These are phyloP conservation scores for Atta colombica DNA, from an alignment of 1,140 invertebrate genomes.

Conservation along the genomic window DNA sequence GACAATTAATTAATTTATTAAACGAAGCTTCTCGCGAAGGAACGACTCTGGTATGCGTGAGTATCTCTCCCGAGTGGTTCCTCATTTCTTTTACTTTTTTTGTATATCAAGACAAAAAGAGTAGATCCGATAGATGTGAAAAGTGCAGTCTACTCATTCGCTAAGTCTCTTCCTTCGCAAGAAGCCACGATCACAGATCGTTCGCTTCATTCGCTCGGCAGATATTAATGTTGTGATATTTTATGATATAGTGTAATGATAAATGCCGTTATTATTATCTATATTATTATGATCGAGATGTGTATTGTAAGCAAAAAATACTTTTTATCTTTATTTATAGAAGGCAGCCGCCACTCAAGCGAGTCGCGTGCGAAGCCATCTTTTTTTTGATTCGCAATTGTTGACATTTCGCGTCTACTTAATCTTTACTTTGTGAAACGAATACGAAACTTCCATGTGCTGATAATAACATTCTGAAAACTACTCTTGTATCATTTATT, in stretches of 20 bases:
- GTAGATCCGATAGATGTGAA: not conserved
- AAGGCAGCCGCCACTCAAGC: constrained; percentile 8
- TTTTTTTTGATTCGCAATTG: constrained; percentile 78
- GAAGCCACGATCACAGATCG: constrained; percentile 14
- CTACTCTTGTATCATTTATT: constrained; percentile 12
- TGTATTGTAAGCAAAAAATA: constrained; percentile 62
- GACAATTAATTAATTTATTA: constrained; percentile 48
- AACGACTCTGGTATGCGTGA: not conserved
- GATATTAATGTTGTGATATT: constrained; percentile 86
- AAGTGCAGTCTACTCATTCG: constrained; percentile 9
- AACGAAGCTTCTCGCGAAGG: not conserved
- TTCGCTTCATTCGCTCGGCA: constrained; percentile 59
- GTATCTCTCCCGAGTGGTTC: constrained; percentile 2
- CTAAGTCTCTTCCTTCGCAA: not conserved
- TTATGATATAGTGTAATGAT: constrained; percentile 84
- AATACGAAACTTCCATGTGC: constrained; percentile 85
- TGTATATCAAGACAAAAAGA: constrained; percentile 4
- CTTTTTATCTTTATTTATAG: constrained; percentile 47
- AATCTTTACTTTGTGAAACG: constrained; percentile 79
- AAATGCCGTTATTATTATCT: constrained; percentile 67
- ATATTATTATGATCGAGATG: constrained; percentile 69
- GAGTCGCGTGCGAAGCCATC: not conserved
- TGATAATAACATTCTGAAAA: constrained; percentile 85
- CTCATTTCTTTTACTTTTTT: constrained; percentile 8
- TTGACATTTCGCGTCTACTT: constrained; percentile 75